Evolutionary conservation across 2,113 vertebrate species (phyloP).

Genomic region (Bubo scandiacus): DNA sequence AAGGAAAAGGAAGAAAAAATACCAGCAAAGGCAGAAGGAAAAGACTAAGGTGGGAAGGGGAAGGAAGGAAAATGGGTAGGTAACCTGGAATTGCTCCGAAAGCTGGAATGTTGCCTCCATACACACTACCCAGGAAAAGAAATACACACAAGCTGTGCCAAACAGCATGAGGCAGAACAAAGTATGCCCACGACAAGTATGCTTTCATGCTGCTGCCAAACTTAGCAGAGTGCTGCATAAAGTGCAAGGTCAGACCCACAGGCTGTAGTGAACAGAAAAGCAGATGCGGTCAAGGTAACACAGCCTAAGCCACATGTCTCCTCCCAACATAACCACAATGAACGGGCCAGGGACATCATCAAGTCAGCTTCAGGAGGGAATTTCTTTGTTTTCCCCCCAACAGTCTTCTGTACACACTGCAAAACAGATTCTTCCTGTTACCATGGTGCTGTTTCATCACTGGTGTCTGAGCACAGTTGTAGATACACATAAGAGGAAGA

Average conservation of each 20-base stretch:
- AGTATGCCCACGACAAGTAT: conserved; percentile 30
- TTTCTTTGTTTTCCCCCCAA: not conserved
- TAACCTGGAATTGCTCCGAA: not conserved
- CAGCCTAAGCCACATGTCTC: not conserved
- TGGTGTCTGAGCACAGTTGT: not conserved
- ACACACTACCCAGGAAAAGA: not conserved
- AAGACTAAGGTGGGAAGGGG: not conserved
- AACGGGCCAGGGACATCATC: not conserved
- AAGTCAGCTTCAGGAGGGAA: not conserved
- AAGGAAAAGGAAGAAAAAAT: not conserved
- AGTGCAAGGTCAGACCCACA: not conserved
- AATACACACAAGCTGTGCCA: not conserved
- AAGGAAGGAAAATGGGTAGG: not conserved
- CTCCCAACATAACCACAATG: not conserved
- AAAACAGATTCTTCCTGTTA: conserved; percentile 42
- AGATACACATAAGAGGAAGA: not conserved
- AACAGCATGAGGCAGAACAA: conserved; percentile 43
- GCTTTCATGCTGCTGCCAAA: conserved; percentile 27
- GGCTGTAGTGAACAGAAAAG: not conserved
- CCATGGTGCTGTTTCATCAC: conserved; percentile 34
- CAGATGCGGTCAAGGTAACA: not conserved
- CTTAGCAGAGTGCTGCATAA: not conserved
- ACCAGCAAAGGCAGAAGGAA: not conserved
- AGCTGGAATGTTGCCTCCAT: not conserved
- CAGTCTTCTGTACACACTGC: not conserved